Conservation (phyloP, 2,113 vertebrate species). For the Ibidorhyncha struthersii region DNA sequence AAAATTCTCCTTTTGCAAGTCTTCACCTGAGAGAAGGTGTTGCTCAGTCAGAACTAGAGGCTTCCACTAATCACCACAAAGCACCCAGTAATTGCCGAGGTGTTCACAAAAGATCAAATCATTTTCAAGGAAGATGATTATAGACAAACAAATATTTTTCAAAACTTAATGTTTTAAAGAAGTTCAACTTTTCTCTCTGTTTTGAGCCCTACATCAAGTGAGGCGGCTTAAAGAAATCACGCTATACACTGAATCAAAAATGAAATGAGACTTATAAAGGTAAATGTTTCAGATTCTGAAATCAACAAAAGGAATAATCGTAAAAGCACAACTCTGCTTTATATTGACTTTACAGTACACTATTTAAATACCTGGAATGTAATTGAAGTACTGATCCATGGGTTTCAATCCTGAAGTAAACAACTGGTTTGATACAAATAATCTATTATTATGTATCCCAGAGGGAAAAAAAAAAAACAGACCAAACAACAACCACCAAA, state of each 20-base stretch:
- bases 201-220: neutral
- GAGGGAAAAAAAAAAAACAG: neutral
- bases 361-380: neutral
- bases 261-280: neutral
- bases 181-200: neutral
- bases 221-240: neutral
- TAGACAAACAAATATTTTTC: neutral
- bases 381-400: neutral
- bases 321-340: neutral
- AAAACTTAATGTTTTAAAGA: neutral
- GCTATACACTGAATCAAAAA: neutral
- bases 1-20: neutral
- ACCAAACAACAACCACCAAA: too few relatives aligned
- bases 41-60: neutral
- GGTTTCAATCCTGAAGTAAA: neutral
- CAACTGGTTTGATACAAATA: neutral
- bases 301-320: neutral
- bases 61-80: neutral
- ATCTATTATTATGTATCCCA: neutral
- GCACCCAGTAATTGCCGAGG: neutral
- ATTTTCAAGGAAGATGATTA: neutral
- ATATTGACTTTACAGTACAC: neutral
- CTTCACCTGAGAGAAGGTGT: neutral
- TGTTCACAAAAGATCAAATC: neutral
- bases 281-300: neutral